Evolutionary conservation across 1,140 invertebrate genomes (phyloP), one percentile per base, ranked within the genome.

Genomic region (Potamilus streckersoni): DNA sequence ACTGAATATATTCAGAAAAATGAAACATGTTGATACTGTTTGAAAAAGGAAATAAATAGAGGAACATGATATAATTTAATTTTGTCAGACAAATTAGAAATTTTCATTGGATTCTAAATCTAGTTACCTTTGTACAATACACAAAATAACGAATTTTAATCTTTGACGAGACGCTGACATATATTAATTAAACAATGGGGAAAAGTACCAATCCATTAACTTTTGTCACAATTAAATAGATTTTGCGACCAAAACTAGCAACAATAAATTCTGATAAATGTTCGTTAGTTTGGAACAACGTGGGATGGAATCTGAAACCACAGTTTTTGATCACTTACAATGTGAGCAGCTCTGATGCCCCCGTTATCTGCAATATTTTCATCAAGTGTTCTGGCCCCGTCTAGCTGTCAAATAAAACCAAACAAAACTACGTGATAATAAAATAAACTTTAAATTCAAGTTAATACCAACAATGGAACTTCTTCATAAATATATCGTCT

Each of bases 291-390:
- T 62, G 19, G 20, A 6, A 19, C 20, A 62, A 6, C 3, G 60
- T 62, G 13, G 20, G 19, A 5, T 62, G 6, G 5, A 0, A 19
- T n/a, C 8, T 62, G 13, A 62, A 2, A 3, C 15, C 38, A 12
- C 23, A 63, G 12, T 19, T 60, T 55, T 38, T 38, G 20, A 63
- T 14, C 59, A 86, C 86, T 84, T 83, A 90, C 89, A 71, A 96
- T 93, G 88, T 94, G 97, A 0, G 96, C 95, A 1, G 96, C 96
- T 86, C 97, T 96, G 0, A 98, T 89, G 0, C 96, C 96, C 11
- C 96, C 96, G 90, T 98, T 98, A 84, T 98, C 96, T 1, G 96
- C 96, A 73, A 98, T 97, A 85, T 97, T 98, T 88, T 97, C 96
- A 59, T 91, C 91, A 38, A 87, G 59, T 15, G 87, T 87, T 70